Percentiles rank a stretch among this genome's conserved stretches.
Conservation (phyloP, 2,797 vertebrate species). For the Tamandua tetradactyla region DNA sequence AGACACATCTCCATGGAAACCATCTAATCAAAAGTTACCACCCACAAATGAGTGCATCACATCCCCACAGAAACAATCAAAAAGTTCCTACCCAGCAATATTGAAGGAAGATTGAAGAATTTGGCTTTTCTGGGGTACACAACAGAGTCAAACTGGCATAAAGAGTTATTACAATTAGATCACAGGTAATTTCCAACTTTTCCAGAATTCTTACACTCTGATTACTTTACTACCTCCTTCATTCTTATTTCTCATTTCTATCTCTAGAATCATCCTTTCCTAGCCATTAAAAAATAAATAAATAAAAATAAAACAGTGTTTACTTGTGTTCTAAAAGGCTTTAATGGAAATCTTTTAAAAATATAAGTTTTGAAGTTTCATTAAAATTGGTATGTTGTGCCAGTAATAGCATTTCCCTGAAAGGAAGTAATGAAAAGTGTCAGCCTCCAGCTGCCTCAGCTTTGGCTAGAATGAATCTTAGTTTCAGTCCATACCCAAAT, state of each 20-base stretch:
- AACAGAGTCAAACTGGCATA: too few relatives aligned
- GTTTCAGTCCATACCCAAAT: not conserved
- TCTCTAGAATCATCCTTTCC: not conserved
- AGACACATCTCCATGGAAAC: too few relatives aligned
- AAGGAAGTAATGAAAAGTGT: not conserved
- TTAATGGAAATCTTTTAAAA: not conserved
- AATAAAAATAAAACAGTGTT: not conserved
- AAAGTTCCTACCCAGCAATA: too few relatives aligned
- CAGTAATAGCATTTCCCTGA: not conserved
- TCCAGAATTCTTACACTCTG: not conserved
- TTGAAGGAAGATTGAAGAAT: too few relatives aligned
- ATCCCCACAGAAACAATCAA: too few relatives aligned
- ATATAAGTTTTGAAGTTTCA: not conserved
- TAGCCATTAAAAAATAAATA: too few relatives aligned
- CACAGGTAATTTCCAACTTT: not conserved
- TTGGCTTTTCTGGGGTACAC: too few relatives aligned
- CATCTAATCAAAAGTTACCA: too few relatives aligned
- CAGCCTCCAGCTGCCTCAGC: too few relatives aligned
- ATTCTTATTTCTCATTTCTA: not conserved
- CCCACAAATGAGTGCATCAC: too few relatives aligned
- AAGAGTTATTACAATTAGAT: not conserved
- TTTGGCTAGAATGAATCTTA: rapidly evolving
- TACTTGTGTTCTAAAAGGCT: not conserved
- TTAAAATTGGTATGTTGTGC: not conserved
- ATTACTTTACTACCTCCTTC: not conserved